Evolutionary conservation across 2,888 invertebrate genomes (phyloP), one percentile per base, ranked within the genome.

Genomic region (Eristalis arbustorum): DNA sequence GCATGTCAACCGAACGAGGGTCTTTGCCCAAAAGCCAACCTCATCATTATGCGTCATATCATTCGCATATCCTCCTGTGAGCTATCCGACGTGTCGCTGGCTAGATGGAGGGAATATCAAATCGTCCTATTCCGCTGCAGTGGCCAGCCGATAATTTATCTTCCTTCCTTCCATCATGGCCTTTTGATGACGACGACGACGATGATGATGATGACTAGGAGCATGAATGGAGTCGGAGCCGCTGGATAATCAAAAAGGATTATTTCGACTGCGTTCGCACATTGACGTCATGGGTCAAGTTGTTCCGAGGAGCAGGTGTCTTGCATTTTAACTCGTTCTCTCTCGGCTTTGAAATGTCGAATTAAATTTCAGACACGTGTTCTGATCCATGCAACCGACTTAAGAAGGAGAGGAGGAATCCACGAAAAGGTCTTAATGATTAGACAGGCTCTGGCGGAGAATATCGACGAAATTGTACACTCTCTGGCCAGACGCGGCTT

Each of bases 291-390:
- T 66, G 34, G 69, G 42, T 57, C 71, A 61, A 25, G 66, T 13
- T 25, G 28, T 57, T n/a, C n/a, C 57, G 57, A 13, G 8, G 28
- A 82, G 85, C 85, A 85, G 85, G 82, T 85, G 85, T 77, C 66
- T 82, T 85, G 82, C 71, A 85, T 85, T 77, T 85, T 64, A 85
- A 85, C 82, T 85, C 71, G 77, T 85, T 85, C 66, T 59, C 59
- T 42, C n/a, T 8, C 8, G 37, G 37, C 37, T 42, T 40, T 57
- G n/a, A 13, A 37, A 40, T 64, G 42, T 74, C 66, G 67, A 85
- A 78, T 85, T 74, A 71, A 82, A 82, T 85, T 85, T 85, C 69
- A 74, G 85, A 85, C 82, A 82, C 85, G 85, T 85, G 85, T 82
- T 82, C 57, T 59, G 40, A 42, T 69, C 31, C 31, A 31, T 31